Conservation (phyloP, 2,888 invertebrate species). For the Oxycera nigricornis region DNA sequence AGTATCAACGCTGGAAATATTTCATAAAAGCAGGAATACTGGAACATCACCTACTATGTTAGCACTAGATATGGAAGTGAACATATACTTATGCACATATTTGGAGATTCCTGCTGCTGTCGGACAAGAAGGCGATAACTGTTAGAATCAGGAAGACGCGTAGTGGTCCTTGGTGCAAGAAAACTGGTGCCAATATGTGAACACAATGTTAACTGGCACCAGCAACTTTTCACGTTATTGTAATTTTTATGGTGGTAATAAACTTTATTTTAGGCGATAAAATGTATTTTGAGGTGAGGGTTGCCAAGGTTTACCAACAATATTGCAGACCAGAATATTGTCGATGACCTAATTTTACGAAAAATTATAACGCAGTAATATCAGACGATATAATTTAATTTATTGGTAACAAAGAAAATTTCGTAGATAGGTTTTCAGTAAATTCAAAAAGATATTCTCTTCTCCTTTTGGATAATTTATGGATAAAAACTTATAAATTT, state of each 20-base stretch:
- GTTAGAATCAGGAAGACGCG: not conserved
- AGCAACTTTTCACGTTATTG: conserved; percentile 24
- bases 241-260: not conserved
- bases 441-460: no score
- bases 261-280: no score
- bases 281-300: not conserved
- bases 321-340: no score
- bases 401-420: no score
- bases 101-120: not conserved
- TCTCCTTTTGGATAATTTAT: no score
- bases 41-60: not conserved
- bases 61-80: not conserved
- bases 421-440: no score
- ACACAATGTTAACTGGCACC: not conserved
- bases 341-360: no score
- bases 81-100: not conserved
- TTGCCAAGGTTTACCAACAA: no score
- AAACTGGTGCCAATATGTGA: conserved; percentile 27
- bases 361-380: no score
- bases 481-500: no score
- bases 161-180: not conserved
- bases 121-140: not conserved
- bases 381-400: no score
- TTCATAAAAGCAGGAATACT: conserved; percentile 35
- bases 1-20: conserved; percentile 33